Percentiles rank a stretch among this genome's conserved stretches.
These are phyloP conservation scores for Piprites chloris DNA, from an alignment of 2,113 vertebrate species.

Conservation along the genomic window DNA sequence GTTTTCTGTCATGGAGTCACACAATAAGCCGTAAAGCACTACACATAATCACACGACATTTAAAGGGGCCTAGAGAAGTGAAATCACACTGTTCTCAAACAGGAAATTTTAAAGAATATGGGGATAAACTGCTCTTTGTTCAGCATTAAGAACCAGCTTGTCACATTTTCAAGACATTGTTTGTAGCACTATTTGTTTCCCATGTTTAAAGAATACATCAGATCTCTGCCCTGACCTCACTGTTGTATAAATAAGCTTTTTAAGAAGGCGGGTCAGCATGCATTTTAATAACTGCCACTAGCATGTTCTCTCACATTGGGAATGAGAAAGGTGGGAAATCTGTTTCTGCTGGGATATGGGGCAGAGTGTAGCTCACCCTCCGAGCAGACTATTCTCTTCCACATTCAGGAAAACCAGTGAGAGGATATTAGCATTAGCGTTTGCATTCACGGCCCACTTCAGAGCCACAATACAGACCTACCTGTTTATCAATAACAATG, in stretches of 20 bases:
- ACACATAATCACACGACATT: not conserved
- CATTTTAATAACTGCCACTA: not conserved
- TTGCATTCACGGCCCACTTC: not conserved
- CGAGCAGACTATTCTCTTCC: not conserved
- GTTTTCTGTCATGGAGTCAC: not conserved
- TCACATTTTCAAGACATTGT: not conserved
- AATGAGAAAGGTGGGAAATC: not conserved
- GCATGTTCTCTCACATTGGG: not conserved
- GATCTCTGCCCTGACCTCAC: not conserved
- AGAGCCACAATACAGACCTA: rapidly evolving
- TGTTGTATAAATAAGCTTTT: not conserved
- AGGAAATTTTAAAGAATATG: not conserved
- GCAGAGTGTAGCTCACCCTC: not conserved
- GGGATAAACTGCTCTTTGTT: not conserved
- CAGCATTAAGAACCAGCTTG: not conserved
- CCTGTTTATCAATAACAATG: not conserved
- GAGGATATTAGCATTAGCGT: not conserved
- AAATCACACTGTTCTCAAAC: not conserved
- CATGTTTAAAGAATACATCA: not conserved
- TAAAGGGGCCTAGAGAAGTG: not conserved
- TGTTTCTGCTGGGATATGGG: not conserved
- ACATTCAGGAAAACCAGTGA: not conserved
- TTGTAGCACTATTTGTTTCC: not conserved
- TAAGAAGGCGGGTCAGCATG: not conserved
- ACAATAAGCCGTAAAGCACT: not conserved